Evolutionary conservation across 2,888 invertebrate species (phyloP).

Genomic region (Boloria selene): DNA sequence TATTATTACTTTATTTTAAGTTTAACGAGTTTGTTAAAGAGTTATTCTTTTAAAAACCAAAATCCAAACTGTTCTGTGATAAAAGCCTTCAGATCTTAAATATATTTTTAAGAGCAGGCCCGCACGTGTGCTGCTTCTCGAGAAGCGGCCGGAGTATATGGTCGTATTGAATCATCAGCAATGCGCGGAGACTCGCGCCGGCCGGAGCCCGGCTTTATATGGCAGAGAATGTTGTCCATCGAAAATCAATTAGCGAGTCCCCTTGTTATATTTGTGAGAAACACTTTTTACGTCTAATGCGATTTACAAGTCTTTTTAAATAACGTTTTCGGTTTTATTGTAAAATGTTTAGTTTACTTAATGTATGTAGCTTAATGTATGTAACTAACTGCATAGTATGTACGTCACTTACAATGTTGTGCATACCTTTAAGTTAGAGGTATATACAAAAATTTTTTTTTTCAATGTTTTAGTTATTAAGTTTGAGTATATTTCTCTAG

Average conservation of each 20-base stretch:
- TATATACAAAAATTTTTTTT: no score
- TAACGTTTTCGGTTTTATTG: background rate
- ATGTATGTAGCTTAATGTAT: no score
- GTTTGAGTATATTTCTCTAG: no score
- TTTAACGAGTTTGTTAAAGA: no score
- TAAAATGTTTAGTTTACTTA: background rate
- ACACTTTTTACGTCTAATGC: constrained; percentile 7
- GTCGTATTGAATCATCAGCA: constrained; percentile 35
- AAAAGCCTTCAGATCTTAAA: background rate
- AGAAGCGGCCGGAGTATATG: constrained; percentile 24
- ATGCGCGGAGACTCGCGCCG: constrained; percentile 22
- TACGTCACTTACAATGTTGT: no score
- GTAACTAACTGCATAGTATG: no score
- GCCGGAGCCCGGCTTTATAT: constrained; percentile 29
- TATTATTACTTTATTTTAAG: no score
- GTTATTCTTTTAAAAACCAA: background rate
- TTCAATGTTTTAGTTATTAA: no score
- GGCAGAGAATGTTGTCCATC: constrained; percentile 42
- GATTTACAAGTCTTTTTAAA: constrained; percentile 12
- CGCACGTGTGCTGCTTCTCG: constrained; percentile 5
- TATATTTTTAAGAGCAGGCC: background rate
- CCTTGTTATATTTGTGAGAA: constrained; percentile 18
- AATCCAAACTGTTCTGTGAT: background rate
- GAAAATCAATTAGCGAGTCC: constrained; percentile 42
- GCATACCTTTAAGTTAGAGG: no score